Evolutionary conservation across 2,113 vertebrate species (phyloP).

Genomic region (Lasiurus cinereus): DNA sequence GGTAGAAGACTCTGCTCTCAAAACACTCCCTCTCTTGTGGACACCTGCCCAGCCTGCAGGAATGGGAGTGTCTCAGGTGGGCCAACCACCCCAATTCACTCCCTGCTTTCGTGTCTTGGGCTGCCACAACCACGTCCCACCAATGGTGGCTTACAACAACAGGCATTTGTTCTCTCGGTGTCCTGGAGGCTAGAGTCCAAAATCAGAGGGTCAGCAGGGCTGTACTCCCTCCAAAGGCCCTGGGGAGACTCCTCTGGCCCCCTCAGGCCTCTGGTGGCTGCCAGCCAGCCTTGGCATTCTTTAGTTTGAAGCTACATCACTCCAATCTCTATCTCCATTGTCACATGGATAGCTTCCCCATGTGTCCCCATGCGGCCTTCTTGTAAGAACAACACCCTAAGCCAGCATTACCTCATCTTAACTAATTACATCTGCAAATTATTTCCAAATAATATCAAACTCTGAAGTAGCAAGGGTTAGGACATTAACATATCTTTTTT

Average conservation of each 20-base stretch:
- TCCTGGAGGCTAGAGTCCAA: not conserved
- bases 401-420: not conserved
- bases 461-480: not conserved
- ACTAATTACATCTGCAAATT: not conserved
- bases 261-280: not conserved
- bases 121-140: not conserved
- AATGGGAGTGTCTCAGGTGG: no score
- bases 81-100: not conserved
- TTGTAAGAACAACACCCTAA: not conserved
- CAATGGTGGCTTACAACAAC: not conserved
- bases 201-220: not conserved
- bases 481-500: not conserved
- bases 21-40: not conserved
- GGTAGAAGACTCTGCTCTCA: not conserved
- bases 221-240: not conserved
- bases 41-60: not conserved
- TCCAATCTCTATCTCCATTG: not conserved
- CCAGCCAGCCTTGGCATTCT: not conserved
- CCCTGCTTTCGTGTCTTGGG: not conserved
- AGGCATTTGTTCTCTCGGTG: not conserved
- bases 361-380: not conserved
- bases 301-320: not conserved
- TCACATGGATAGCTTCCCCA: not conserved
- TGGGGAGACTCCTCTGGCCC: accelerated
- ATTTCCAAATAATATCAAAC: not conserved